Evolutionary conservation across 2,888 invertebrate species (phyloP).

Genomic region (Drepanosiphum platanoidis): DNA sequence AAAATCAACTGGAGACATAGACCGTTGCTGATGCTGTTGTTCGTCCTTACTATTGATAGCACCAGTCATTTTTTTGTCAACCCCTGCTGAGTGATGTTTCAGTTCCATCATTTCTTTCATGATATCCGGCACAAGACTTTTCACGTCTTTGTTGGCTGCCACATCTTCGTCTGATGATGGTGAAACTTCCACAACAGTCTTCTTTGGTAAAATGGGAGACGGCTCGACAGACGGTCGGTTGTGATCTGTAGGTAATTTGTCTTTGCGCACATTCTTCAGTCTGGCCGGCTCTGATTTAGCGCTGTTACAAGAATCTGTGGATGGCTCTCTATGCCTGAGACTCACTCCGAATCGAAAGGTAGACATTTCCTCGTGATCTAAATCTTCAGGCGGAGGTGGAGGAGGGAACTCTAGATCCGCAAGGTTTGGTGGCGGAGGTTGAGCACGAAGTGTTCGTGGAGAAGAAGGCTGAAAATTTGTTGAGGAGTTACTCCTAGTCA

Average conservation of each 20-base stretch:
- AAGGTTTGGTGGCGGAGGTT: constrained; percentile 80
- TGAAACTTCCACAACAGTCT: constrained; percentile 63
- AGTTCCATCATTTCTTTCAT: constrained; percentile 86
- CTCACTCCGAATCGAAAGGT: constrained; percentile 79
- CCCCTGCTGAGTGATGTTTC: constrained; percentile 70
- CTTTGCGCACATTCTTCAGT: constrained; percentile 58
- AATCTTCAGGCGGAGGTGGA: constrained; percentile 81
- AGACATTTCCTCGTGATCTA: constrained; percentile 72
- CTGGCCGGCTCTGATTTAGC: constrained; percentile 68
- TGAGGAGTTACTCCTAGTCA: constrained; percentile 90
- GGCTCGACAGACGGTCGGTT: constrained; percentile 68
- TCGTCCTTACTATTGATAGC: constrained; percentile 74
- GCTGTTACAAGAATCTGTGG: constrained; percentile 72
- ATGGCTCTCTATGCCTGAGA: constrained; percentile 75
- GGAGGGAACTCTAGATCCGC: constrained; percentile 90
- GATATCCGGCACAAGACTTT: constrained; percentile 70
- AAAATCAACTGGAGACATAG: constrained; percentile 67
- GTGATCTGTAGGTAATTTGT: constrained; percentile 4
- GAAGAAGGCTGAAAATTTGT: constrained; percentile 72
- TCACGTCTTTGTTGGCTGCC: constrained; percentile 66
- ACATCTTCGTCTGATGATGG: constrained; percentile 60
- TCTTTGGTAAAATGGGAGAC: constrained; percentile 65
- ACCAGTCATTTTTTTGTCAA: constrained; percentile 81
- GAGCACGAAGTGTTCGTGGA: constrained; percentile 72
- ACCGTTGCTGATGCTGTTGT: constrained; percentile 19